Conservation (phyloP, 2,113 vertebrate genomes). For the Scomber colias region DNA sequence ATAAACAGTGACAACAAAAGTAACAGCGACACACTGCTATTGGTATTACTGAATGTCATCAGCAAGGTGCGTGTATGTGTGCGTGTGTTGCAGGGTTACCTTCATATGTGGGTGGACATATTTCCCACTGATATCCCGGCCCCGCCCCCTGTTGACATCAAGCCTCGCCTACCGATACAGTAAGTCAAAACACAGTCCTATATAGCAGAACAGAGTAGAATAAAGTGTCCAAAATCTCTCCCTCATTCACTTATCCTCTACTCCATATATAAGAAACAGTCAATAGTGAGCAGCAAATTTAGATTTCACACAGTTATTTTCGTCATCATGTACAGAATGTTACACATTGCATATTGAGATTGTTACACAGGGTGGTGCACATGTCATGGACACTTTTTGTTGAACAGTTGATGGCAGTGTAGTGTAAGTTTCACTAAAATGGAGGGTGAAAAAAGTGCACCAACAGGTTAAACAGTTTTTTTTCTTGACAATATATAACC, state of each 20-base stretch:
- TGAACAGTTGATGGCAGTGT: no score
- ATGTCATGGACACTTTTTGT: no score
- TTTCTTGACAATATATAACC: neutral
- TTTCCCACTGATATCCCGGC: conserved; percentile 92
- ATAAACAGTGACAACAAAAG: neutral
- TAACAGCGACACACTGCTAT: neutral
- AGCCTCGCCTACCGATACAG: conserved; percentile 91
- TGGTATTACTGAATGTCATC: neutral
- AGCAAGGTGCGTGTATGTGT: conserved; percentile 5
- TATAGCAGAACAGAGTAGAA: neutral
- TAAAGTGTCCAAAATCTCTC: no score
- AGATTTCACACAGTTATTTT: no score
- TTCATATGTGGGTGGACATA: conserved; percentile 98
- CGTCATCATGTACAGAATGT: no score
- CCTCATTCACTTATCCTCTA: no score
- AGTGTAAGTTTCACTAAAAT: no score
- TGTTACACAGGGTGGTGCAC: no score
- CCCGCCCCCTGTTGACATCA: conserved; percentile 91
- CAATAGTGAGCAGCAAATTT: no score
- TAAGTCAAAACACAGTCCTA: conserved; percentile 49
- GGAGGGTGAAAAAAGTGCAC: no score
- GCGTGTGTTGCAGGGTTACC: conserved; percentile 86
- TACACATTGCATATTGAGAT: no score
- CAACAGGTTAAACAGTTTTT: neutral
- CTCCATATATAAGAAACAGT: no score